Evolutionary conservation across 1,140 invertebrate species (phyloP), one percentile per base, ranked within the genome.

Genomic region (Pachyrhynchus sulphureomaculatus): DNA sequence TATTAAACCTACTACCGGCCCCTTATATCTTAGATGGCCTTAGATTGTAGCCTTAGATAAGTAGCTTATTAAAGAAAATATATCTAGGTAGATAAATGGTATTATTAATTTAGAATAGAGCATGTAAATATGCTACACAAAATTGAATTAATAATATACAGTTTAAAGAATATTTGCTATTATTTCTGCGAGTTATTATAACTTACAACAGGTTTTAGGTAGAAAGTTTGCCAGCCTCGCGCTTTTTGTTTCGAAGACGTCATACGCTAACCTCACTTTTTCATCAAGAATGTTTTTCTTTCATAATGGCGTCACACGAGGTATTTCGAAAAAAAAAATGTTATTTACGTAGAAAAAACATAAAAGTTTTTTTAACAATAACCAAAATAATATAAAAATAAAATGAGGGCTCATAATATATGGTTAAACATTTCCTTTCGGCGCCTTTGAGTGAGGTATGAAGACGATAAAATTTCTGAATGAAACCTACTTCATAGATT

Each of bases 171-270:
- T 12, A 45, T 49, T 17, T 49, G 47, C 2, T 49, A 12, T 15
- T 24, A 24, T 10, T 32, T 49, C n/a, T 29, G n/a, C 24, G 47
- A 18, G 10, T n/a, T n/a, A n/a, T n/a, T n/a, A 49, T 12, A 20
- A 17, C n/a, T 49, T 45, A 8, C 1, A 45, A 21, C 2, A 20
- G 23, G n/a, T 41, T 41, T 42, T 56, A 37, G 29, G n/a, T 45
- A 58, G 57, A 67, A 70, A 75, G 74, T 76, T 76, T 76, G 74
- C 74, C 74, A 76, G 73, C 74, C 74, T 72, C 71, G 62, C 65
- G 72, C 72, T 76, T 75, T 64, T 52, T 64, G 58, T 65, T 58
- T 62, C 41, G 17, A 48, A 60, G 65, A 58, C 66, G 70, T 67
- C 63, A 57, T 51, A 18, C 49, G 53, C 37, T 26, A 54, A 54